phyloP scores from a whole-genome alignment of 2,888 invertebrate genomes.

The Cephus pulcher region DNA sequence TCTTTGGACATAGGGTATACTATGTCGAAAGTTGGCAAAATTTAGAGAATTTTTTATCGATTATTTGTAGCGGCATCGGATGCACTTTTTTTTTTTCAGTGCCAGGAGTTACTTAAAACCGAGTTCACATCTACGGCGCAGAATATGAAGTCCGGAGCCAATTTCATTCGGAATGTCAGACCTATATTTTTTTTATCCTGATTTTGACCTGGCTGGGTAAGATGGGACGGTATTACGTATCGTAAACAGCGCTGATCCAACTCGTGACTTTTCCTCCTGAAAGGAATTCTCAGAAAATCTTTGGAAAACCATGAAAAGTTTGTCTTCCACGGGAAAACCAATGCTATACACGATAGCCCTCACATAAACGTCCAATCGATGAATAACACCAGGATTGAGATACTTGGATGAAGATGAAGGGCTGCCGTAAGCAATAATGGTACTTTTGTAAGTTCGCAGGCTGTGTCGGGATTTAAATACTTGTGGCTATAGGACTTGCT shows the following conservation, averaged over 20 bases:
- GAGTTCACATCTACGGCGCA: neutral
- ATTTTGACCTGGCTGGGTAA: neutral
- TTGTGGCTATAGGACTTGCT: neutral
- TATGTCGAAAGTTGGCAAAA: neutral
- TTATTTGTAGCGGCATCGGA: neutral
- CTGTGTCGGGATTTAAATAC: neutral
- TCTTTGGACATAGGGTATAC: neutral
- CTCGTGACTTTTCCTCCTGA: neutral
- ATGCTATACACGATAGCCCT: too few species aligned
- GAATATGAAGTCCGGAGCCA: neutral
- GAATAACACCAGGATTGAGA: too few species aligned
- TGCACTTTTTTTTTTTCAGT: too few species aligned
- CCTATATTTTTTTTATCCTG: neutral
- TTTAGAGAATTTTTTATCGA: neutral
- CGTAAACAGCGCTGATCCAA: neutral
- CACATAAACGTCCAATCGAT: too few species aligned
- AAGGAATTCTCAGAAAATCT: neutral
- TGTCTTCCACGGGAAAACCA: too few species aligned
- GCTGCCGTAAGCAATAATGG: too few species aligned
- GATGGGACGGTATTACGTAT: neutral
- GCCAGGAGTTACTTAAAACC: neutral
- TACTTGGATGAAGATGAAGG: too few species aligned
- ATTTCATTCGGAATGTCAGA: neutral
- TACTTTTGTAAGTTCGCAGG: too few species aligned
- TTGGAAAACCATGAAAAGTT: too few species aligned